Base-by-base conservation (phyloP, 2,888 invertebrate genomes). In the Lycia hirtaria region DNA sequence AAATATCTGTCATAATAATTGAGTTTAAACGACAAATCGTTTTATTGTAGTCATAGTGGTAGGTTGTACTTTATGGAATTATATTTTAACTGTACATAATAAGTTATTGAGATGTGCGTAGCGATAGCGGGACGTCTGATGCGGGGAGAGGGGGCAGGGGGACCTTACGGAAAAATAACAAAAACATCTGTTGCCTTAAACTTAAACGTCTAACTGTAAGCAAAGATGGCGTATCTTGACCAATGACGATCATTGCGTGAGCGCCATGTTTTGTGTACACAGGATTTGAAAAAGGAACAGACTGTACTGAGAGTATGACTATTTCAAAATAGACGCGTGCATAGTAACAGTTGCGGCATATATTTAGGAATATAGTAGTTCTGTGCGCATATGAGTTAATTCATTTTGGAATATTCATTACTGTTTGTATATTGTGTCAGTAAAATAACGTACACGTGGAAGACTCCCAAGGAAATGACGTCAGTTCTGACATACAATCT, bases 1-100 rank as follows among this genome's bases (percentile, higher is more conserved):
- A 88, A 91, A 82, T 90, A 90, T 91, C 84, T 90, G 89, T 88
- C 92, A 91, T 91, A 90, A 90, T 92, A 91, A 88, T 63, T 85
- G 83, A 83, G 83, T 83, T 85, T 89, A 88, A 90, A 87, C 84
- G 87, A 87, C 83, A 89, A 90, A 88, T 88, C 86, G 88, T 90
- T 90, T 85, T 87, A 89, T 88, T 83, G 77, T 91, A 90, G 91
- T 90, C 88, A 88, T 89, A 88, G 87, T 65, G 63, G 79, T 91
- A 90, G 87, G 84, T 77, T 83, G 80, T 89, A 89, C 76, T 87
- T 87, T 84, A 83, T 80, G 85, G 78, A 84, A 73, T n/a, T 77
- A 82, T 81, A 83, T 83, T 80, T 81, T 84, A 83, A 65, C 78
- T 88, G 85, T 86, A 88, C 75, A 87, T 58, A 57, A 43, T 83